Evolutionary conservation across 1,140 invertebrate genomes (phyloP).

Genomic region (Carposina sasakii): DNA sequence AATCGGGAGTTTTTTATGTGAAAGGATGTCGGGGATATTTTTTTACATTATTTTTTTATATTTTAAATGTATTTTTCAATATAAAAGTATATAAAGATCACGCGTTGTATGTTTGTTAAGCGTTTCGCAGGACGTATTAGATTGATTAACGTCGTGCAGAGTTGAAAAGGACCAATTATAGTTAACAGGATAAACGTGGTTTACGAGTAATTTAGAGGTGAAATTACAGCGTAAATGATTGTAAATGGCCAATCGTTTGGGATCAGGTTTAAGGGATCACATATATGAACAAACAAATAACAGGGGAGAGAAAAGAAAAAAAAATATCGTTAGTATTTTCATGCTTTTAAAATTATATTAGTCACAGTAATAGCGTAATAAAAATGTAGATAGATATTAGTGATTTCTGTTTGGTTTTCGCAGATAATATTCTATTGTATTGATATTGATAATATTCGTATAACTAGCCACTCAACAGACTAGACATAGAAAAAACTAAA

Average conservation of each 20-base stretch:
- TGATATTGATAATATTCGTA: too few species aligned
- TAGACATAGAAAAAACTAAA: too few species aligned
- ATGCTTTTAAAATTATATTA: conserved; percentile 26
- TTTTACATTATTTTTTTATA: not conserved
- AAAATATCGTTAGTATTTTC: conserved; percentile 41
- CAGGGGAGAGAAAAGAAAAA: conserved; percentile 31
- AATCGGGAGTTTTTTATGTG: too few species aligned
- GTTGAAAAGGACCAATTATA: conserved; percentile 41
- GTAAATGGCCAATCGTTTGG: too few species aligned
- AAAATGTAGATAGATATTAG: too few species aligned
- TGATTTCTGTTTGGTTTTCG: too few species aligned
- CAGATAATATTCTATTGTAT: too few species aligned
- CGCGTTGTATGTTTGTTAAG: conserved; percentile 27
- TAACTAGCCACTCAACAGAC: too few species aligned
- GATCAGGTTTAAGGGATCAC: too few species aligned
- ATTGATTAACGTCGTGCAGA: conserved; percentile 41
- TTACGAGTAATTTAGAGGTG: conserved; percentile 1
- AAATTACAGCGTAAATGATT: too few species aligned
- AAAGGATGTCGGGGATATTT: not conserved
- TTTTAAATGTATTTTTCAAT: too few species aligned
- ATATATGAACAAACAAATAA: conserved; percentile 44
- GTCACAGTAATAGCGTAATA: too few species aligned
- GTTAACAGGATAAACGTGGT: conserved; percentile 36
- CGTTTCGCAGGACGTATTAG: conserved; percentile 44
- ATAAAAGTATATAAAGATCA: conserved; percentile 33